phyloP scores from a whole-genome alignment of 2,888 invertebrate genomes.

The Drosophila rellima region DNA sequence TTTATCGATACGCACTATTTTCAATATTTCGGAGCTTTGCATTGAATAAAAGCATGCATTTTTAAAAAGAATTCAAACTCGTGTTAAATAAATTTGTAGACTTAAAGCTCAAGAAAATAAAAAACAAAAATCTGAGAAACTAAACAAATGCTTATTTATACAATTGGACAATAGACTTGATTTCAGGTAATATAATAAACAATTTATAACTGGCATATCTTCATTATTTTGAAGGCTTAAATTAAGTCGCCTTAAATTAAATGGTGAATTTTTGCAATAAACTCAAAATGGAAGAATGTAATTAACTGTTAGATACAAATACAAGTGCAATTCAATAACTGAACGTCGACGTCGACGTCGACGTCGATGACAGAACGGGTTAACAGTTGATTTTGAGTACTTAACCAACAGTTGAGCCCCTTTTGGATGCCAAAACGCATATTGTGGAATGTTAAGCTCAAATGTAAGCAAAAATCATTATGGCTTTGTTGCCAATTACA shows the following conservation, averaged over 20 bases:
- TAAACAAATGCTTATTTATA: no score
- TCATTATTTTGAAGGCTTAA: constrained; percentile 4
- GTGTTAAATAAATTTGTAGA: no score
- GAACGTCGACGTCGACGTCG: no score
- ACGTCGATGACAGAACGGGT: constrained; percentile 11
- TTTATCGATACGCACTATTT: no score
- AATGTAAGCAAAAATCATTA: constrained; percentile 66
- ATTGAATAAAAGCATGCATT: no score
- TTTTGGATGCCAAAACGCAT: constrained; percentile 10
- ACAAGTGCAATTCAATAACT: neutral
- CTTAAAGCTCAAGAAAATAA: no score
- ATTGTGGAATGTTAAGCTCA: constrained; percentile 55
- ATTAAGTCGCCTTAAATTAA: neutral
- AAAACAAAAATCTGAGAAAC: no score
- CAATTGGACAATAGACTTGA: no score
- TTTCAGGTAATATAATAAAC: no score
- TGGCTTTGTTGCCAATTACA: constrained; percentile 64
- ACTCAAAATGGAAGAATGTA: constrained; percentile 1
- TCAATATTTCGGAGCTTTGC: no score
- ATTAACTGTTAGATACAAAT: constrained; percentile 7
- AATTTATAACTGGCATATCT: no score
- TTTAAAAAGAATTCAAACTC: no score
- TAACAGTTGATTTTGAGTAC: constrained; percentile 45
- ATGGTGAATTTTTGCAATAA: neutral
- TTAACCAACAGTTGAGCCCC: constrained; percentile 49